Conservation (phyloP, 2,888 invertebrate species). For the Drosophila setosimentum region DNA sequence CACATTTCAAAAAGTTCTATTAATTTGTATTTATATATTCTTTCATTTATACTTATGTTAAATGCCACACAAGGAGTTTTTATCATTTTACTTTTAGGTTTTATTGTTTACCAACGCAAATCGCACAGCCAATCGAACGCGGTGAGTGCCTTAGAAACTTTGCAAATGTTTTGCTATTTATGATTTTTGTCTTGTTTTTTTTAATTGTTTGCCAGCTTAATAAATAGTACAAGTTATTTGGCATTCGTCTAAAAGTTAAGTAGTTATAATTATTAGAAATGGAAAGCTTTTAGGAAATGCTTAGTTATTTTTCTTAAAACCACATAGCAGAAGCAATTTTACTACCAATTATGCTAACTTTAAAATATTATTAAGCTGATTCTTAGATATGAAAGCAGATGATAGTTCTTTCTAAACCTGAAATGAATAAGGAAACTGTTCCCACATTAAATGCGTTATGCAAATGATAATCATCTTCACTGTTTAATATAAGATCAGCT, state of each 20-base stretch:
- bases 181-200: constrained; percentile 26
- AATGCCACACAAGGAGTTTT: constrained; percentile 42
- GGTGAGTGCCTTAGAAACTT: constrained; percentile 51
- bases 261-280: constrained; percentile 48
- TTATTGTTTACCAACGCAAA: constrained; percentile 61
- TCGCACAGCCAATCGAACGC: constrained; percentile 61
- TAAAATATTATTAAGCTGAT: constrained; percentile 14
- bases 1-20: constrained; percentile 48
- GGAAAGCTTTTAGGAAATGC: constrained; percentile 61
- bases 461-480: neutral
- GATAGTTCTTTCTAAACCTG: constrained; percentile 18
- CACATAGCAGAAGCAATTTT: constrained; percentile 27
- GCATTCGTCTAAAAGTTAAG: constrained; percentile 50
- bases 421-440: constrained; percentile 35
- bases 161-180: constrained; percentile 34
- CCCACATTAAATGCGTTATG: constrained; percentile 1
- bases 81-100: constrained; percentile 37
- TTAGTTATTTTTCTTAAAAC: constrained; percentile 36
- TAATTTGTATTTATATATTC: constrained; percentile 40
- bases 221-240: constrained; percentile 42
- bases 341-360: constrained; percentile 27
- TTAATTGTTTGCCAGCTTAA: constrained; percentile 22
- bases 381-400: constrained; percentile 32
- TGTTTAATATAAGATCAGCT: neutral
- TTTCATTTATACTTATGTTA: constrained; percentile 39